Evolutionary conservation across 2,888 invertebrate genomes (phyloP), one percentile per base, ranked within the genome.

Genomic region (Pristionchus mayeri): DNA sequence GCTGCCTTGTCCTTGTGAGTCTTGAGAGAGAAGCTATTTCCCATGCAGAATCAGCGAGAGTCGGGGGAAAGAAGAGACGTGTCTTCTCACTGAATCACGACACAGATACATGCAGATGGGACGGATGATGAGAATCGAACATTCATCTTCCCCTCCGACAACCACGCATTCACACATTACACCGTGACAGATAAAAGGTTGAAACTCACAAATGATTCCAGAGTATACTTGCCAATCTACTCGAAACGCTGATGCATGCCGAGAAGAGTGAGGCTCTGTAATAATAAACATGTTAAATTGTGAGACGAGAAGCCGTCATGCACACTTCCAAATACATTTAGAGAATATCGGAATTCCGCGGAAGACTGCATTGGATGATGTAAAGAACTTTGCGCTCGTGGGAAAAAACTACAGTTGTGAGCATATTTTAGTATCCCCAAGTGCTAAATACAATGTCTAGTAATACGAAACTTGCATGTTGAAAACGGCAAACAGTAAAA

Each of bases 91-190:
- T 76, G 76, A 76, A 76, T 76, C 76, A 76, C 76, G 76, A 76
- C 76, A 76, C 50, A 48, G 48, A 76, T 76, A 76, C 76, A 76
- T 76, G 76, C 76, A 76, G 16, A 76, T 67, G 37, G 67, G 48
- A 71, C 21, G 27, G 50, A 76, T 76, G 76, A 76, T 76, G 76
- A 76, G 76, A 76, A 48, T 30, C 75, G 18, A 67, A 27, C 76
- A 76, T 76, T 76, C 50, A 76, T 76, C 76, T 48, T 48, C 76
- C 50, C 30, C 50, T 18, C 48, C 37, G 44, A 76, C 76, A 76
- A 71, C 48, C 48, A 76, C 76, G 48, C 67, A 67, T 67, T 67
- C 67, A 37, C 4, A 34, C 67, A 67, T 37, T 67, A 67, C 67
- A 67, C 67, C 6, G 18, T 30, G 27, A 60, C 13, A 16, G 13